Evolutionary conservation across 2,888 invertebrate genomes (phyloP), one percentile per base, ranked within the genome.

Genomic region (Drosophila emarginata): DNA sequence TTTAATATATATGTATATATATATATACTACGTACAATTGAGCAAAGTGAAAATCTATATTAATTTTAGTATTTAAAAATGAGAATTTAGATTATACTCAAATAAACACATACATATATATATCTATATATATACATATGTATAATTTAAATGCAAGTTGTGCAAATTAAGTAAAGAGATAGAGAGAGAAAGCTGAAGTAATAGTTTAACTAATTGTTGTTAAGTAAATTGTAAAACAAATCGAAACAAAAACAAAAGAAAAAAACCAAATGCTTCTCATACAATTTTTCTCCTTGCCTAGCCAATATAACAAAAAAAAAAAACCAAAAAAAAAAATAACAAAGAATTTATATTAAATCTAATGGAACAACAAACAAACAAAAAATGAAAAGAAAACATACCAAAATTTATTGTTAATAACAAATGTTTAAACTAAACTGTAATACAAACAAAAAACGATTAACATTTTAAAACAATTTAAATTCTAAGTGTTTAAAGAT

Each of bases 221-320:
- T 67, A 69, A 64, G 61, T 61, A 61, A 68, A 37, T 52, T 61
- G 40, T 66, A 63, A 64, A 56, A 64, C 32, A 45, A 45, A 21
- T 12, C 12, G 45, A 45, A 45, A 45, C 45, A 45, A 58, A 53
- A 26, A 26, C 26, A 26, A 52, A 21, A 58, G 68, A 26, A 61
- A 36, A 52, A 76, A 72, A 81, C 80, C 77, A 79, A 81, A 81
- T 76, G 80, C 85, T 80, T 80, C 79, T 80, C 81, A 79, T 74
- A 75, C 76, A 76, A 75, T 64, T 66, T 76, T 56, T 57, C 62
- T 72, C 71, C 76, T 79, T 74, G 75, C 77, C 74, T 83, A 82
- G 86, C 79, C 78, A 83, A 86, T 72, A 76, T 45, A 45, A 21
- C 36, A 39, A 21, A n/a, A 39, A 63, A 71, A 60, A 53, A 66